A percentile compares a stretch with the other conserved stretches of the same genome.
Conservation (phyloP, 2,797 vertebrate genomes). For the Hydrocynus forskahlii region DNA sequence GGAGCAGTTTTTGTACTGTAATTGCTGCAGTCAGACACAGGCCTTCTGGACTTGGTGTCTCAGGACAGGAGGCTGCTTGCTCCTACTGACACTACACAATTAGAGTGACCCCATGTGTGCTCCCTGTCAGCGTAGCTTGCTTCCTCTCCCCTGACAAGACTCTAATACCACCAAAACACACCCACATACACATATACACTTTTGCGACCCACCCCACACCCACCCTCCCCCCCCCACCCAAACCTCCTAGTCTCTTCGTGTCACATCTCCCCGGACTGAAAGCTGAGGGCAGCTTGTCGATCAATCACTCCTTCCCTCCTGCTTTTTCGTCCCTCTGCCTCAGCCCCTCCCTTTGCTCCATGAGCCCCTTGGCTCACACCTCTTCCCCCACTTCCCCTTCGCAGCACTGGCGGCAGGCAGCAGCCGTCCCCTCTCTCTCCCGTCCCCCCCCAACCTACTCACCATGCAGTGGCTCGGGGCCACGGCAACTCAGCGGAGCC, state of each 20-base stretch:
- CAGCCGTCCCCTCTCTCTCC: conserved; percentile 19
- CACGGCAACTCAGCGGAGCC: conserved; percentile 84
- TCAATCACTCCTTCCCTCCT: conserved; percentile 33
- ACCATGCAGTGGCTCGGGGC: conserved; percentile 73
- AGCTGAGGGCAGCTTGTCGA: conserved; percentile 48
- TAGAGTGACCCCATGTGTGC: conserved; percentile 66
- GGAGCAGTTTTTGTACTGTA: conserved; percentile 51
- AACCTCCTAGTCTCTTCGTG: conserved; percentile 62
- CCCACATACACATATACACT: conserved; percentile 18
- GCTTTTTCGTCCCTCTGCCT: conserved; percentile 36
- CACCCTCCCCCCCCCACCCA: too few relatives aligned
- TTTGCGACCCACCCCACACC: too few relatives aligned
- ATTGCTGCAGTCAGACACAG: conserved; percentile 74
- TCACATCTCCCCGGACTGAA: conserved; percentile 54
- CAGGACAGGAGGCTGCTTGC: conserved; percentile 66
- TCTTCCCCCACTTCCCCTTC: conserved; percentile 3
- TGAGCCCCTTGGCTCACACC: conserved; percentile 35
- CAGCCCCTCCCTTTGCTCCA: conserved; percentile 22
- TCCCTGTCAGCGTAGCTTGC: conserved; percentile 70
- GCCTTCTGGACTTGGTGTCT: conserved; percentile 70
- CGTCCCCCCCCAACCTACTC: not conserved
- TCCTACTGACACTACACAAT: conserved; percentile 70
- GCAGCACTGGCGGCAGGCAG: conserved; percentile 22
- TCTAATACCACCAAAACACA: conserved; percentile 64
- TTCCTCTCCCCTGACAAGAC: conserved; percentile 32